Evolutionary conservation across 2,113 vertebrate genomes (phyloP), one percentile per base, ranked within the genome.

Genomic region (Lynx canadensis): DNA sequence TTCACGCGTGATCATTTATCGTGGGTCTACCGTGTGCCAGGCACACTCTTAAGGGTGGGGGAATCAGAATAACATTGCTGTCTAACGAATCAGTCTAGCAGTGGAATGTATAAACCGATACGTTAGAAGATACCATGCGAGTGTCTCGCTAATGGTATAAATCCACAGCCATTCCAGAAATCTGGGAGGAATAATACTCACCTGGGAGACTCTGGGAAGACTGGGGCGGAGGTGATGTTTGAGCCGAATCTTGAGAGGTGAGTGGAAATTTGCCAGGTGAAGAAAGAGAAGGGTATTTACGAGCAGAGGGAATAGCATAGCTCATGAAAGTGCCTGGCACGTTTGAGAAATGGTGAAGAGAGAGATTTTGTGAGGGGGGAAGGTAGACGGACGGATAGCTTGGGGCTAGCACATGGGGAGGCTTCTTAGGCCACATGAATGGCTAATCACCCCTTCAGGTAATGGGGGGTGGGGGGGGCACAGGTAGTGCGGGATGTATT

Each of bases 401-500:
- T 84, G 73, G 25, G 57, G 63, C 60, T 73, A 16, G 66, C 4
- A 3, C 19, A 19, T n/a, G 18, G 31, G 86, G 41, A 81, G 27
- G 6, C 33, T 41, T 7, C 18, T 2, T 14, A 4, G 27, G 14
- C 74, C 33, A 12, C 45, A 9, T 55, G 41, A 25, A 4, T 48
- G 25, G 41, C 71, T n/a, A 38, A 41, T 48, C n/a, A 10, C 16
- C n/a, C 33, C 52, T 10, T 7, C 23, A 65, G 52, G 18, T 15
- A 31, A 79, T 0, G 2, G 15, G 0, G 33, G 31, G 45, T 45
- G 8, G 31, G 23, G 23, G 14, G 27, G 41, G 21, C 29, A 11
- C 55, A 68, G 27, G 3, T n/a, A 38, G 7, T 4, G 18, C 0
- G 0, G 1, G n/a, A 27, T 3, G 1, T 18, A 23, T 14, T 7